Percentiles rank a stretch among this genome's conserved stretches.
Conservation (phyloP, 2,113 vertebrate species). For the Phylloscopus trochilus region DNA sequence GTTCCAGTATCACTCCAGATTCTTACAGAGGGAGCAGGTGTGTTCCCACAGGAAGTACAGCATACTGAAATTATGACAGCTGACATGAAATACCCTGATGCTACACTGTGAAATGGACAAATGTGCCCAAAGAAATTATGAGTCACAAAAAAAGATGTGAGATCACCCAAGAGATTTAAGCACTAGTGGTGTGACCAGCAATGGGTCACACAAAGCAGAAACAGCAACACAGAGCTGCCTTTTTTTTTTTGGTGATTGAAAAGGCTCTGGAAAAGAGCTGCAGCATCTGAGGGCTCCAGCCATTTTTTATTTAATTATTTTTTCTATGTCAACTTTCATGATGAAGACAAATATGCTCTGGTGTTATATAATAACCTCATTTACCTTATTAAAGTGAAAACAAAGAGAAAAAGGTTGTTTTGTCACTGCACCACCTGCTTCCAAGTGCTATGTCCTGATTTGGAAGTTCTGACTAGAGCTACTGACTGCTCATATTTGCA, state of each 20-base stretch:
- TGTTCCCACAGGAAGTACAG: neutral
- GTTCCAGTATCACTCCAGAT: neutral
- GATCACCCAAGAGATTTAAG: neutral
- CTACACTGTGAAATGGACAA: neutral
- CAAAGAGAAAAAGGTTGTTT: neutral
- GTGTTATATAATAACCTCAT: conserved; percentile 20
- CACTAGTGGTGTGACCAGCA: neutral
- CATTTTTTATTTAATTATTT: neutral
- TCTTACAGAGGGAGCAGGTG: neutral
- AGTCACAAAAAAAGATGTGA: neutral
- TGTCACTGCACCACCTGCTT: neutral
- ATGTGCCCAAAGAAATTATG: neutral
- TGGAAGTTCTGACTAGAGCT: neutral
- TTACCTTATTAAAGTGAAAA: conserved; percentile 3
- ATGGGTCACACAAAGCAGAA: neutral
- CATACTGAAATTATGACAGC: neutral
- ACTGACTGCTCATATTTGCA: neutral
- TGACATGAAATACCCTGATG: neutral
- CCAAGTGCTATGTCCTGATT: neutral
- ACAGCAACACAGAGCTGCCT: neutral
- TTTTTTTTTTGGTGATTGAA: neutral
- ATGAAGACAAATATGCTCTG: neutral
- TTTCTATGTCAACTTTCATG: neutral
- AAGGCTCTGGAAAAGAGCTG: neutral
- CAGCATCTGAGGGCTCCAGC: neutral